Evolutionary conservation across 1,140 invertebrate species (phyloP).

Genomic region (Papilio helenus): DNA sequence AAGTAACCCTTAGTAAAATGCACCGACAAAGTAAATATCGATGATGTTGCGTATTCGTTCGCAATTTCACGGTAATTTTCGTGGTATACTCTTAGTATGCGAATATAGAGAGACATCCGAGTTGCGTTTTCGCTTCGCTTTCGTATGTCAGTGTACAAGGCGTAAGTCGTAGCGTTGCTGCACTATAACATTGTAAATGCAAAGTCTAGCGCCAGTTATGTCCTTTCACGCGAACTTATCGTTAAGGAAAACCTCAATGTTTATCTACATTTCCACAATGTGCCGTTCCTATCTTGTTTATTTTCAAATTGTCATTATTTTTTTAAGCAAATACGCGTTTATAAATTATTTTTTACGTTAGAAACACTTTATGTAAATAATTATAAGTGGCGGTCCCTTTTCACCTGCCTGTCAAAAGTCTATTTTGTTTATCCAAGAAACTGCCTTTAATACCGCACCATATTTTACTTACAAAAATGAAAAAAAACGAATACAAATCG

Average conservation of each 20-base stretch:
- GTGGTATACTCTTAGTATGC: too few relatives aligned
- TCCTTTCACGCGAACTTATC: constrained; percentile 19
- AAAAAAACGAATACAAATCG: not conserved
- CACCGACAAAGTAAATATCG: too few relatives aligned
- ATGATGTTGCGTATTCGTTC: too few relatives aligned
- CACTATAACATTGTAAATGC: constrained; percentile 30
- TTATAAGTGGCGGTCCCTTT: constrained; percentile 26
- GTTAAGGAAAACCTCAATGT: constrained; percentile 13
- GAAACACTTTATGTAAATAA: constrained; percentile 26
- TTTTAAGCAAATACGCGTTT: not conserved
- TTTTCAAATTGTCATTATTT: not conserved
- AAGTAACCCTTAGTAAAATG: too few relatives aligned
- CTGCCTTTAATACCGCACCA: constrained; percentile 6
- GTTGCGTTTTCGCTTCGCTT: not conserved
- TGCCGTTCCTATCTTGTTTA: not conserved
- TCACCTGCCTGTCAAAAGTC: constrained; percentile 19
- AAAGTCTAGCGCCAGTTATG: constrained; percentile 21
- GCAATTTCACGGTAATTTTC: too few relatives aligned
- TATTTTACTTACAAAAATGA: not conserved
- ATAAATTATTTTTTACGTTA: not conserved
- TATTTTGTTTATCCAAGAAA: constrained; percentile 43
- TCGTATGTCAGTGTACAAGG: not conserved
- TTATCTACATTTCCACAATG: not conserved
- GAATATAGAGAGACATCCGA: not conserved
- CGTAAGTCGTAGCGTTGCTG: not conserved